These are phyloP conservation scores for Protobothrops flavoviridis DNA, from an alignment of 2,113 vertebrate species.

Conservation along the genomic window DNA sequence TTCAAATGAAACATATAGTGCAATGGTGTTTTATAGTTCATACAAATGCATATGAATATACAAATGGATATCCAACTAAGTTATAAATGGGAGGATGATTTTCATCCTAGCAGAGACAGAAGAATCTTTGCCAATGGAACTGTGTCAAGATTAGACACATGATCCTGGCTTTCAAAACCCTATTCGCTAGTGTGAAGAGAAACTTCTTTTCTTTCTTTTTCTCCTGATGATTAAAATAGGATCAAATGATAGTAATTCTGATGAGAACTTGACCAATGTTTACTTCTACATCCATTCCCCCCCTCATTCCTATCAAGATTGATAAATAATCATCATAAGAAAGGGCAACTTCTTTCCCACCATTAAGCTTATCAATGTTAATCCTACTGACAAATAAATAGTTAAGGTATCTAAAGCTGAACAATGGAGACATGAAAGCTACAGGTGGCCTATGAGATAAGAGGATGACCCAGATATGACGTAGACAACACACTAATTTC, in stretches of 20 bases:
- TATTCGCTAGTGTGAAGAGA: not conserved
- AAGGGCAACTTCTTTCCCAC: not conserved
- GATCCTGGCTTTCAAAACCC: not conserved
- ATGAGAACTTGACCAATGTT: not conserved
- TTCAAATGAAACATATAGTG: not conserved
- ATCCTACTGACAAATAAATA: not conserved
- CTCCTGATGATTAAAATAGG: not conserved
- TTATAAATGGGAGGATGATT: not conserved
- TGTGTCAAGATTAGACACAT: not conserved
- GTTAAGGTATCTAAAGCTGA: not conserved
- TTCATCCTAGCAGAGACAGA: not conserved
- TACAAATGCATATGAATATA: not conserved
- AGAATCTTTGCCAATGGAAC: not conserved
- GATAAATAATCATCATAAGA: not conserved
- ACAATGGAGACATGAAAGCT: not conserved
- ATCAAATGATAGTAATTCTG: not conserved
- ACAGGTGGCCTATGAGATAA: no score
- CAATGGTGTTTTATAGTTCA: not conserved
- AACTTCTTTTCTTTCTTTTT: not conserved
- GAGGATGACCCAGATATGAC: not conserved
- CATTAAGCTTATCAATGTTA: not conserved
- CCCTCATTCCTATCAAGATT: not conserved
- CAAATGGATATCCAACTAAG: not conserved
- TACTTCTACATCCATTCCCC: not conserved
- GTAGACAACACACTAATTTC: not conserved